Evolutionary conservation across 1,140 invertebrate genomes (phyloP), one percentile per base, ranked within the genome.

Genomic region (Drosophila willistoni): DNA sequence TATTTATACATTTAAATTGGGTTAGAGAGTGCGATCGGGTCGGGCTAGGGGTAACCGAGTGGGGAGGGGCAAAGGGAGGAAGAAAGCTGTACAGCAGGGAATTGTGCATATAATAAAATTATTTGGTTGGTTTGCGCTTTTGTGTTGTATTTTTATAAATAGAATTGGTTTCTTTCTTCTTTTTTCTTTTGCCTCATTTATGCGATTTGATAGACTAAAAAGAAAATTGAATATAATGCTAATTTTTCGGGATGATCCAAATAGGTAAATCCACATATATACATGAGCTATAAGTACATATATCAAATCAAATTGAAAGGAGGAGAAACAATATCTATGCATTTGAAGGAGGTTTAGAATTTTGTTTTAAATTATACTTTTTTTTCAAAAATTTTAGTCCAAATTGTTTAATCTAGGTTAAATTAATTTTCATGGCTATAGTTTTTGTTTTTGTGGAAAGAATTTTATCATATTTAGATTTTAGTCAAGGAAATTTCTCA

Each of bases 1-100:
- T 51, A 51, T 51, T 86, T 83, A 87, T 87, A 87, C 83, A 77
- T 73, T 82, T 77, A 85, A 87, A 79, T 82, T 77, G 67, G 44
- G 44, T 51, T 51, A 51, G 44, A 22, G 17, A 51, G 36, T 39
- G 36, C 36, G 12, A 36, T 14, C 7, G 44, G 14, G 29, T 7
- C 29, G 29, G 29, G 29, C 29, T 29, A 29, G 6, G 29, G 29
- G 6, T 29, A 29, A 29, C 9, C 4, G 9, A 10, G 17, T n/a
- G n/a, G 7, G 3, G n/a, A 12, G n/a, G 44, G 29, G 29, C 5
- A 0, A 29, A 5, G 44, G 44, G 17, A 12, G 17, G 44, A 3
- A 10, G 17, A 51, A 51, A 69, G 68, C 59, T 41, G 17, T 25
- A 62, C 55, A 47, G 41, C 60, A 19, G 56, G 55, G 67, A 54